phyloP scores from a whole-genome alignment of 2,113 vertebrate species.

The Gnathonemus echidnorhynchus region DNA sequence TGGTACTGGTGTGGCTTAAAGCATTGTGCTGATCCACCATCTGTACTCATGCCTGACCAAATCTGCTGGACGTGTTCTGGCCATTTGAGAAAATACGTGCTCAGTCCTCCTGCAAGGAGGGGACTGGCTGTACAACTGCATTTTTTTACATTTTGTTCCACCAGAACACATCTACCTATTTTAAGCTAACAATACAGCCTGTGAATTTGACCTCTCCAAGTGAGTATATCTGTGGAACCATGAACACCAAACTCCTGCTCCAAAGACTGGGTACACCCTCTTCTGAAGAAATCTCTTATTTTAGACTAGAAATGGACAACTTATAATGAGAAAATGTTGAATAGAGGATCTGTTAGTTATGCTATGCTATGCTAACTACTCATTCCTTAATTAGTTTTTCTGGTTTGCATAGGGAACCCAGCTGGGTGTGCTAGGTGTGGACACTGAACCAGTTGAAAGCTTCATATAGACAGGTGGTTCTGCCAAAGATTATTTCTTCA shows the following conservation, averaged over 20 bases:
- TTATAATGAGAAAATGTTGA: neutral
- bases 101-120: neutral
- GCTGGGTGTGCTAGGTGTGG: neutral
- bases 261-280: neutral
- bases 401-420: neutral
- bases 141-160: neutral
- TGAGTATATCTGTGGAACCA: neutral
- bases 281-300: neutral
- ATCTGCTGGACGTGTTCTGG: neutral
- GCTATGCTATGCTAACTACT: neutral
- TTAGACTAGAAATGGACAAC: neutral
- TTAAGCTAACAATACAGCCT: neutral
- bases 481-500: neutral
- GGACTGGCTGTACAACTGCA: neutral
- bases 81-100: neutral
- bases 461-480: neutral
- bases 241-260: neutral
- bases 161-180: conserved; percentile 1
- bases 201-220: neutral
- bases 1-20: neutral
- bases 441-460: neutral
- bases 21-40: conserved; percentile 2
- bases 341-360: neutral
- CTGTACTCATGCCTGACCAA: neutral
- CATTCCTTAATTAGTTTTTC: neutral